Conservation (phyloP, 1,140 invertebrate genomes). For the Drosophila pectinifera region DNA sequence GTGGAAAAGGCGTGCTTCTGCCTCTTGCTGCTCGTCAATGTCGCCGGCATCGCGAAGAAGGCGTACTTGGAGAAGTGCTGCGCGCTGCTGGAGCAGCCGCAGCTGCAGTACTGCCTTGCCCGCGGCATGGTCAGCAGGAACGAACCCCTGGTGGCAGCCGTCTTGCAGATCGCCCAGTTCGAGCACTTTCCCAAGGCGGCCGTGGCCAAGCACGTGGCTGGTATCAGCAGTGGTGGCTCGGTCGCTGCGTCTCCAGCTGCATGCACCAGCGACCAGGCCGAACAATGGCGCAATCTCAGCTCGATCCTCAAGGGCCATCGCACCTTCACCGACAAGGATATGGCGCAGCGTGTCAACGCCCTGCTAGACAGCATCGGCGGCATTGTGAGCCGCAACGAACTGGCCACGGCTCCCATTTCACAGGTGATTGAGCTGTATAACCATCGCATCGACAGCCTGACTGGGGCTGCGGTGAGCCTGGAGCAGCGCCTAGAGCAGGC, state of each 20-base stretch:
- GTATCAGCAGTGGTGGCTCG: slow-evolving; percentile 22
- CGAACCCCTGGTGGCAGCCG: slow-evolving; percentile 60
- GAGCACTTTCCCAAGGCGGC: slow-evolving; percentile 70
- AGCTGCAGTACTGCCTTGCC: slow-evolving; percentile 74
- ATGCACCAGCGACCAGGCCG: slow-evolving; percentile 26
- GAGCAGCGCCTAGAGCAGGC: slow-evolving; percentile 76
- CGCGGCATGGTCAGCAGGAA: slow-evolving; percentile 66
- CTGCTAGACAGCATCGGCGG: slow-evolving; percentile 65
- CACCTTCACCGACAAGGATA: slow-evolving; percentile 73
- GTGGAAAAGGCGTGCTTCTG: slow-evolving; percentile 78
- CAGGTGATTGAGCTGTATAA: slow-evolving; percentile 81
- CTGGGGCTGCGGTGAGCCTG: slow-evolving; percentile 45
- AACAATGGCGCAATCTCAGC: slow-evolving; percentile 78
- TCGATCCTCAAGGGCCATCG: slow-evolving; percentile 72
- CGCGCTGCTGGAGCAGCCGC: slow-evolving; percentile 57
- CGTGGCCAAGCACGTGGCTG: slow-evolving; percentile 74
- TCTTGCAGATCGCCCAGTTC: slow-evolving; percentile 78
- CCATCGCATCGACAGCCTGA: slow-evolving; percentile 79
- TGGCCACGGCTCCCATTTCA: slow-evolving; percentile 71
- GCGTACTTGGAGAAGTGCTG: slow-evolving; percentile 80
- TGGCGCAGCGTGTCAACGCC: slow-evolving; percentile 66
- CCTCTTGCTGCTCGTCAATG: slow-evolving; percentile 71
- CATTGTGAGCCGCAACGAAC: slow-evolving; percentile 67
- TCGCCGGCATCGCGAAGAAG: slow-evolving; percentile 80
- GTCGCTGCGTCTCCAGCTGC: neutral